These are phyloP conservation scores for Helicoverpa zea DNA, from an alignment of 1,140 invertebrate species.

Conservation along the genomic window DNA sequence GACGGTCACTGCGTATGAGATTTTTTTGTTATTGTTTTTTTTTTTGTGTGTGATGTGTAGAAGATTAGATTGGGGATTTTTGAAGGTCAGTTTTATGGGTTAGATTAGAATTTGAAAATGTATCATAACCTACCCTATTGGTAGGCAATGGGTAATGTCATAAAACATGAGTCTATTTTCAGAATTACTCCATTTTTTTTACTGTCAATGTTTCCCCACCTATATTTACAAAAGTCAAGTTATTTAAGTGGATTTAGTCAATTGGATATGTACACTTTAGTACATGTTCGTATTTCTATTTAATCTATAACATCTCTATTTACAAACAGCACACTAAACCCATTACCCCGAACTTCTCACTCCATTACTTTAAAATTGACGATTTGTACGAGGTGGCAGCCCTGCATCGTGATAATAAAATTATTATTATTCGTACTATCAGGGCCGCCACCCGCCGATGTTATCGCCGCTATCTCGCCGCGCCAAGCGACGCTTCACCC, in stretches of 20 bases:
- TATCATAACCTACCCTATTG: not conserved
- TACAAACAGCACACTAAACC: not conserved
- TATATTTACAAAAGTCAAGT: too few species aligned
- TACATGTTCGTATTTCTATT: not conserved
- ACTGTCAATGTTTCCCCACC: too few species aligned
- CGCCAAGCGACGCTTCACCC: slow-evolving; percentile 83
- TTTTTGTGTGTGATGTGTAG: not conserved
- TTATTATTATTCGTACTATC: slow-evolving; percentile 86
- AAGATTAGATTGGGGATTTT: not conserved
- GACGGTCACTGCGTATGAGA: slow-evolving; percentile 59
- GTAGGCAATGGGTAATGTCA: too few species aligned
- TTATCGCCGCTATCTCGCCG: slow-evolving; percentile 82
- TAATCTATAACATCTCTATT: not conserved
- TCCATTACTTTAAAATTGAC: slow-evolving; percentile 35
- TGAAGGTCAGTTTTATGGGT: not conserved
- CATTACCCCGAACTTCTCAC: slow-evolving; percentile 21
- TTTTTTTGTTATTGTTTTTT: slow-evolving; percentile 36
- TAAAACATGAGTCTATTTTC: too few species aligned
- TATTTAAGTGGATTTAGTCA: too few species aligned
- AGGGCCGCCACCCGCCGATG: slow-evolving; percentile 81
- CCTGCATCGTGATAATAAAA: slow-evolving; percentile 84
- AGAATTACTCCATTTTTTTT: too few species aligned
- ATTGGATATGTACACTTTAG: too few species aligned
- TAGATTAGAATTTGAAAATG: not conserved
- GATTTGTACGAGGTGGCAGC: slow-evolving; percentile 62